Evolutionary conservation across 2,797 vertebrate genomes (phyloP), one percentile per base, ranked within the genome.

Genomic region (Borostomias antarcticus): DNA sequence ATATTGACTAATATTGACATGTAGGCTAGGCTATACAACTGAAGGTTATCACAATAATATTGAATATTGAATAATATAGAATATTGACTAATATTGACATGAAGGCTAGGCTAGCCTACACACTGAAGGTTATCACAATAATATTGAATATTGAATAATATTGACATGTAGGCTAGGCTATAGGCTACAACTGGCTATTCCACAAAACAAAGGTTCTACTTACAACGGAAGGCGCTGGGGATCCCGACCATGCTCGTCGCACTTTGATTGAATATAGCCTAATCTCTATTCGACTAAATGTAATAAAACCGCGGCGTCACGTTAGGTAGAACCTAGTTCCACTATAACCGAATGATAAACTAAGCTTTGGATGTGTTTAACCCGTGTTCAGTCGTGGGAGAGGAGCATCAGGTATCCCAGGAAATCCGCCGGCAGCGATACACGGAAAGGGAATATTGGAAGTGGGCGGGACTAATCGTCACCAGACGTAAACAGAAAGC

Each of bases 211-310:
- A 28, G 50, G n/a, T 25, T 23, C 63, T n/a, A 84, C 88, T 90
- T 70, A 90, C 89, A 81, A 21, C 81, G 86, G 65, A 83, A 86
- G 66, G 73, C 76, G 66, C 81, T 79, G 33, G 77, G 83, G 57
- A 90, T 90, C 64, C 88, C 86, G 23, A 90, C 84, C 86, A 88
- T 90, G 64, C 66, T 80, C 73, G 70, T 68, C 15, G 5, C 57
- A 43, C 33, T 15, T 25, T 21, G 13, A 58, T 40, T 43, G 33
- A 43, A n/a, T n/a, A n/a, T n/a, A n/a, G n/a, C n/a, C n/a, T n/a
- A n/a, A n/a, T n/a, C 32, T 53, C 26, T 28, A 54, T 15, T 25
- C 10, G 15, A 28, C 52, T 17, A 29, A 8, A 56, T 9, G 29
- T 17, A 32, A 17, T 28, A 6, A 5, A 30, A 35, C 32, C 35